These are phyloP conservation scores for Tolypeutes matacus DNA, from an alignment of 2,797 vertebrate species.

Conservation along the genomic window DNA sequence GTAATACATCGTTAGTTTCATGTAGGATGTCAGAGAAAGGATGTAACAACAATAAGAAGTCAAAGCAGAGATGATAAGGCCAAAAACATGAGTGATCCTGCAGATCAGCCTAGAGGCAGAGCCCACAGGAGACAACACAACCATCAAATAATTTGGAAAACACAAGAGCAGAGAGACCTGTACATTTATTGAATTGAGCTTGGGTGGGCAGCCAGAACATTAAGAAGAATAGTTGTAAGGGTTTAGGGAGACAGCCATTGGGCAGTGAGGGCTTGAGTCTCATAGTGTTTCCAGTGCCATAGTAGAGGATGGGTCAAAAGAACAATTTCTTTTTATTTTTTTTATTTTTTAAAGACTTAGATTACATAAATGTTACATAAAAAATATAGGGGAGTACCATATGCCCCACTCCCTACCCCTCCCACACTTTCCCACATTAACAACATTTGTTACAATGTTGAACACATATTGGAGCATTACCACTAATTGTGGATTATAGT, in stretches of 20 bases:
- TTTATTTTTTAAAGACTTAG: neutral
- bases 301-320: neutral
- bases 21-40: neutral
- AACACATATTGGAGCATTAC: no score
- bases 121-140: neutral
- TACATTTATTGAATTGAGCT: neutral
- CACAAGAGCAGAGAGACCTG: neutral
- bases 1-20: neutral
- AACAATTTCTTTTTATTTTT: neutral
- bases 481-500: no score
- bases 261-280: neutral
- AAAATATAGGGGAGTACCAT: no score
- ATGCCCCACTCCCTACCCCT: no score
- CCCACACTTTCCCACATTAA: no score
- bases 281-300: no score
- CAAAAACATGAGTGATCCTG: neutral
- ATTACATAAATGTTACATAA: no score
- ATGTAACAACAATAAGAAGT: neutral
- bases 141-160: neutral
- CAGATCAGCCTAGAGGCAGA: neutral
- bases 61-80: neutral
- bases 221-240: neutral
- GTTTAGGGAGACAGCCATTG: neutral
- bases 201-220: neutral
- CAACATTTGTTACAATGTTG: no score